phyloP scores from a whole-genome alignment of 2,113 vertebrate species.

The Paraplagusia blochii region DNA sequence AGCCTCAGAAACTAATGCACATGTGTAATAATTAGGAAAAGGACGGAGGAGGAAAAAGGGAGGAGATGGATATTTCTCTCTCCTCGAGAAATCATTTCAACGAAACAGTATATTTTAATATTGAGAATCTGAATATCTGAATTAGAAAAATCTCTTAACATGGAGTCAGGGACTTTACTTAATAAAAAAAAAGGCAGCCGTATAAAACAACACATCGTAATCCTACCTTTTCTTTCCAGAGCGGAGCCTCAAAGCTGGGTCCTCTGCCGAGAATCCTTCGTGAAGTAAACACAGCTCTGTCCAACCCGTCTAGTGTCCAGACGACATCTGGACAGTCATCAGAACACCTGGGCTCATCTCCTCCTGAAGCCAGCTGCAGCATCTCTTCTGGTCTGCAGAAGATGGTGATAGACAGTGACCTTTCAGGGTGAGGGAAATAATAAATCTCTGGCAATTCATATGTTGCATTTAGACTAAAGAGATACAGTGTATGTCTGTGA shows the following conservation, averaged over 20 bases:
- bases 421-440: constrained; percentile 80
- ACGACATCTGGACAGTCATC: constrained; percentile 70
- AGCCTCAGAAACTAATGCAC: constrained; percentile 34
- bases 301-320: constrained; percentile 83
- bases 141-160: constrained; percentile 15
- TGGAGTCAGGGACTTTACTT: constrained; percentile 13
- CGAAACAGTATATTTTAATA: constrained; percentile 41
- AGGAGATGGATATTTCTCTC: background rate
- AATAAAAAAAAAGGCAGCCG: background rate
- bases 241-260: constrained; percentile 85
- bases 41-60: no score
- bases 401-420: constrained; percentile 95
- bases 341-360: constrained; percentile 80
- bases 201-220: constrained; percentile 8
- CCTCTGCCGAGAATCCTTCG: constrained; percentile 92
- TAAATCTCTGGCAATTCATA: background rate
- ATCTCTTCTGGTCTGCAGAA: constrained; percentile 93
- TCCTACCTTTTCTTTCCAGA: constrained; percentile 65
- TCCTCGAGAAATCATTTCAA: constrained; percentile 6
- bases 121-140: constrained; percentile 45
- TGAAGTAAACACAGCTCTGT: constrained; percentile 88
- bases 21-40: constrained; percentile 40
- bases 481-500: background rate
- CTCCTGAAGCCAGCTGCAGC: constrained; percentile 78
- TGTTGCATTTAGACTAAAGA: background rate